Evolutionary conservation across 2,888 invertebrate genomes (phyloP).

Genomic region (Cyclophora punctaria): DNA sequence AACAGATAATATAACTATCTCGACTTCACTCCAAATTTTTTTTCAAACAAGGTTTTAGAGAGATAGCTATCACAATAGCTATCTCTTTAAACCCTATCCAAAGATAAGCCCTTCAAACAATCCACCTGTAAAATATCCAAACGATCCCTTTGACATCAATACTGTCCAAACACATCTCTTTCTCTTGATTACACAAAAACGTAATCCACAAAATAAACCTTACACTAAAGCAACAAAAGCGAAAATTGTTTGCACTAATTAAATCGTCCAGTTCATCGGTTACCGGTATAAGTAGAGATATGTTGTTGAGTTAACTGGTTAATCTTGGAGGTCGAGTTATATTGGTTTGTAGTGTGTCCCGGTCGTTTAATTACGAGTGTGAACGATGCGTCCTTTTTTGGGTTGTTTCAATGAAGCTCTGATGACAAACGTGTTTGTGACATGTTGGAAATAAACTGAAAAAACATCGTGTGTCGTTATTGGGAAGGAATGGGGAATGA

Average conservation of each 20-base stretch:
- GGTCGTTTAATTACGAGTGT: conserved; percentile 64
- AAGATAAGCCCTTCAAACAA: too few species aligned
- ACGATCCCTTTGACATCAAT: too few species aligned
- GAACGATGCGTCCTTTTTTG: conserved; percentile 55
- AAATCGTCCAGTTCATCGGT: conserved; percentile 4
- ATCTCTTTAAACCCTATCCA: too few species aligned
- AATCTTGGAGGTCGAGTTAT: conserved; percentile 31
- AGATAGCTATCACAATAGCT: too few species aligned
- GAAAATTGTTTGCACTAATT: conserved; percentile 15
- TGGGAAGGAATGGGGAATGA: too few species aligned
- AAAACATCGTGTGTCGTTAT: conserved; percentile 3
- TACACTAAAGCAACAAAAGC: conserved; percentile 21
- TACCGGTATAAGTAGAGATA: conserved; percentile 40
- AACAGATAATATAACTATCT: too few species aligned
- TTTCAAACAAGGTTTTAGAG: too few species aligned
- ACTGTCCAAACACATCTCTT: conserved; percentile 9
- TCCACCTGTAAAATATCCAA: too few species aligned
- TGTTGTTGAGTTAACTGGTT: conserved; percentile 24
- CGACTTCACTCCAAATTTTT: too few species aligned
- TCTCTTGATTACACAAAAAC: conserved; percentile 46
- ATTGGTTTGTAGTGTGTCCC: conserved; percentile 48
- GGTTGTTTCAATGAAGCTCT: conserved; percentile 41
- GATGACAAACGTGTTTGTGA: conserved; percentile 35
- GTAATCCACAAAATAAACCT: conserved; percentile 9
- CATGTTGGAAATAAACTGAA: conserved; percentile 23